Evolutionary conservation across 2,797 vertebrate genomes (phyloP).

Genomic region (Syngnathus acus): DNA sequence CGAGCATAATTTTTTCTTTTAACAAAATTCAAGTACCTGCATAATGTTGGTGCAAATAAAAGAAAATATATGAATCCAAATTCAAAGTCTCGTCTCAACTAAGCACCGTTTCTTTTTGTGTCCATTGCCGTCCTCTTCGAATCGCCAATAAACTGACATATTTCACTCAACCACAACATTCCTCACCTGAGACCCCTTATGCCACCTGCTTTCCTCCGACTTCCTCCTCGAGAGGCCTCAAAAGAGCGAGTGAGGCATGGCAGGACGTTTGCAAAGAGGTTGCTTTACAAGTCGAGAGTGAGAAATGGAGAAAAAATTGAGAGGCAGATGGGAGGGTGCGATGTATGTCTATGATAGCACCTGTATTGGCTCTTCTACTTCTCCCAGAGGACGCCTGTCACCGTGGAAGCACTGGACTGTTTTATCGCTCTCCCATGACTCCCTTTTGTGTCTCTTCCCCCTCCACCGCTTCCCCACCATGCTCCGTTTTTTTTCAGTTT

Average conservation of each 20-base stretch:
- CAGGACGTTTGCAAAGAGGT: conserved; percentile 15
- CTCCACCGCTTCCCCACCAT: conserved; percentile 9
- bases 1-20: background rate
- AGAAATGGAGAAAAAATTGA: conserved; percentile 35
- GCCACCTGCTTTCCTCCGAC: conserved; percentile 33
- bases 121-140: background rate
- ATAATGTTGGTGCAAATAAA: background rate
- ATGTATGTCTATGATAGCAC: conserved; percentile 59
- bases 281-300: conserved; percentile 29
- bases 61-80: background rate
- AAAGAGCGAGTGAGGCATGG: conserved; percentile 20
- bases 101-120: background rate
- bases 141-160: background rate
- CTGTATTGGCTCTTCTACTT: conserved; percentile 54
- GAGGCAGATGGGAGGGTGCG: conserved; percentile 39
- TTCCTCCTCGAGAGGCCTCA: conserved; percentile 16
- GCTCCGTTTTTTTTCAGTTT: conserved; percentile 28
- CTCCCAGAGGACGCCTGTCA: conserved; percentile 64
- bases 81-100: background rate
- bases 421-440: conserved; percentile 58
- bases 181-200: conserved; percentile 25
- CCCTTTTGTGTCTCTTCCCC: conserved; percentile 17
- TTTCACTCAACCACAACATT: conserved; percentile 12
- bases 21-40: background rate
- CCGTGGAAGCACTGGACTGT: conserved; percentile 59